These are phyloP conservation scores for Drosophila infuscata DNA, from an alignment of 2,888 invertebrate species.

Conservation along the genomic window DNA sequence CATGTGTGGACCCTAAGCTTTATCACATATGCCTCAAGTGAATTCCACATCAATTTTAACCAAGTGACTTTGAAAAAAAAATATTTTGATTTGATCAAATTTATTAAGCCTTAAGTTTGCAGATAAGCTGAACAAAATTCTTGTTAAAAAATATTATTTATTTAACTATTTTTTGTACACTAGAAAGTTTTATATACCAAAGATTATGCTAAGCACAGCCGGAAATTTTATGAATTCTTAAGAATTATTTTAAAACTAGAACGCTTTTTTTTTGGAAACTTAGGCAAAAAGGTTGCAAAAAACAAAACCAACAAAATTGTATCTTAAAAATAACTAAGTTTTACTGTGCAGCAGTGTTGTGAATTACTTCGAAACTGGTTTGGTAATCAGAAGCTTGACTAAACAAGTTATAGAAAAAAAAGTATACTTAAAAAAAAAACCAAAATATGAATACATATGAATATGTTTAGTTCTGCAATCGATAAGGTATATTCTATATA, in stretches of 20 bases:
- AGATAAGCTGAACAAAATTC: no score
- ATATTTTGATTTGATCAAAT: slow-evolving; percentile 1
- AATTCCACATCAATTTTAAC: slow-evolving; percentile 1
- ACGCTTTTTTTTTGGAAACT: neutral
- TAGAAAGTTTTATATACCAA: neutral
- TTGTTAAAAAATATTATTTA: neutral
- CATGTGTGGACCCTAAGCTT: slow-evolving; percentile 1
- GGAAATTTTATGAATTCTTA: neutral
- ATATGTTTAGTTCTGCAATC: neutral
- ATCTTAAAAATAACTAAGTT: neutral
- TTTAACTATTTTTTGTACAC: neutral
- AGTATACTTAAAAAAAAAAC: neutral
- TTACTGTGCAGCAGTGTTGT: neutral
- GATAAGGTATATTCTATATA: neutral
- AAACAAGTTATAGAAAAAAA: neutral
- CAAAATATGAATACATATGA: neutral
- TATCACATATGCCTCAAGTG: slow-evolving; percentile 16
- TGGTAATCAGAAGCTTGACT: neutral
- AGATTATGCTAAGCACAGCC: neutral
- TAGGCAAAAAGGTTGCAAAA: neutral
- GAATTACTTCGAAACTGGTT: neutral
- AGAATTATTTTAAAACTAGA: neutral
- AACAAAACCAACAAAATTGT: neutral
- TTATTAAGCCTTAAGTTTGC: slow-evolving; percentile 5
- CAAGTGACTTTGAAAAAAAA: slow-evolving; percentile 8